These are phyloP conservation scores for Drosophila emarginata DNA, from an alignment of 2,888 invertebrate species.

Conservation along the genomic window DNA sequence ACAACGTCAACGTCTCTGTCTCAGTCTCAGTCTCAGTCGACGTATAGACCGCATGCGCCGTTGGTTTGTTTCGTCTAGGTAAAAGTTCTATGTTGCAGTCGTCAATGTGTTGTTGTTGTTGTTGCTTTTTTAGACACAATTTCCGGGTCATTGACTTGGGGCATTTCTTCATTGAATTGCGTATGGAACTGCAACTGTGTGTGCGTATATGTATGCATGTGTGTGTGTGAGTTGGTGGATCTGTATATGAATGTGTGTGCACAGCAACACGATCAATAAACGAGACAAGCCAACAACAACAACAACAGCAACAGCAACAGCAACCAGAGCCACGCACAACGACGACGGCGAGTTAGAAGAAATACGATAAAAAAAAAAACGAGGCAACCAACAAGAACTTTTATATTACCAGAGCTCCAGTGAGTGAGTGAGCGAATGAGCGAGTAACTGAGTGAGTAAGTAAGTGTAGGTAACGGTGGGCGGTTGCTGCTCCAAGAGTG, in stretches of 20 bases:
- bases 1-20: neutral
- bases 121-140: slow-evolving; percentile 81
- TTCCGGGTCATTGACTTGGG: slow-evolving; percentile 83
- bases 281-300: slow-evolving; percentile 71
- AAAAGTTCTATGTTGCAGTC: slow-evolving; percentile 75
- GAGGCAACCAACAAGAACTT: slow-evolving; percentile 56
- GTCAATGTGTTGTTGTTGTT: slow-evolving; percentile 66
- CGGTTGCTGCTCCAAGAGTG: slow-evolving; percentile 46
- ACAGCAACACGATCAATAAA: slow-evolving; percentile 77
- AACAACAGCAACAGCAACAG: slow-evolving; percentile 56
- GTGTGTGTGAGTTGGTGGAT: slow-evolving; percentile 19
- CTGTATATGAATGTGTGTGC: slow-evolving; percentile 49
- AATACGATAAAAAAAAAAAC: slow-evolving; percentile 66
- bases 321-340: slow-evolving; percentile 67
- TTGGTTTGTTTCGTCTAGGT: slow-evolving; percentile 60
- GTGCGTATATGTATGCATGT: slow-evolving; percentile 39
- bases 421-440: slow-evolving; percentile 11
- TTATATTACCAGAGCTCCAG: slow-evolving; percentile 49
- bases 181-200: slow-evolving; percentile 74
- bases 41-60: slow-evolving; percentile 49
- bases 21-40: slow-evolving; percentile 32
- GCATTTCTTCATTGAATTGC: slow-evolving; percentile 80
- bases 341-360: slow-evolving; percentile 70
- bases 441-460: neutral
- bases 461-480: slow-evolving; percentile 42